These are phyloP conservation scores for Falcunculus frontatus DNA, from an alignment of 2,113 vertebrate species.

Conservation along the genomic window DNA sequence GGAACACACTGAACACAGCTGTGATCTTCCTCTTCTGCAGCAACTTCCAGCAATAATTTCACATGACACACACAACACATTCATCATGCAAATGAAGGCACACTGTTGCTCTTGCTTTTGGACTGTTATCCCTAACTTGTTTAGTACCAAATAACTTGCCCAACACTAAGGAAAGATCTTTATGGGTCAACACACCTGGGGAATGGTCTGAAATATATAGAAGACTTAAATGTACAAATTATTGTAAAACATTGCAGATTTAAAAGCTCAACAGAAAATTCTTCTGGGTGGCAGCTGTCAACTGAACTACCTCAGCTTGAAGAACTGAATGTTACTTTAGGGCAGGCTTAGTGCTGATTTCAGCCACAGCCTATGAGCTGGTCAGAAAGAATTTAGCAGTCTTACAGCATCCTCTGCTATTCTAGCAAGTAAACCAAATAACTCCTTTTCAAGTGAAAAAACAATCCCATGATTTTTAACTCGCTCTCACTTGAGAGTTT, in stretches of 20 bases:
- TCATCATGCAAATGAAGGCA: neutral
- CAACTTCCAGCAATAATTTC: neutral
- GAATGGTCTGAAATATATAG: fast-evolving
- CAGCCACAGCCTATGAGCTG: neutral
- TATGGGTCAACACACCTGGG: neutral
- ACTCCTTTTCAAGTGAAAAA: neutral
- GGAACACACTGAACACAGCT: neutral
- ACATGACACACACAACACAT: neutral
- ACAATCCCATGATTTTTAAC: neutral
- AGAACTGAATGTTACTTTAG: neutral
- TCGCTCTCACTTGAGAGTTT: neutral
- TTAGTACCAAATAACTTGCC: neutral
- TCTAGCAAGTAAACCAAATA: neutral
- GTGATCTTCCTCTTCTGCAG: neutral
- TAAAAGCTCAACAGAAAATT: neutral
- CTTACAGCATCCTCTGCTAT: neutral
- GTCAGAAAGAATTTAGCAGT: neutral
- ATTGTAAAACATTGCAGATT: neutral
- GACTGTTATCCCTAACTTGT: neutral
- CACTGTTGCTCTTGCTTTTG: neutral
- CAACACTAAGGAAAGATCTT: neutral
- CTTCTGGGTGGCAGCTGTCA: neutral
- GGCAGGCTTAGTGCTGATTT: neutral
- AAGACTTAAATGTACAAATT: neutral
- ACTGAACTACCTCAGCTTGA: neutral